Evolutionary conservation across 2,797 vertebrate species (phyloP).

Genomic region (Adelosebastes latens): DNA sequence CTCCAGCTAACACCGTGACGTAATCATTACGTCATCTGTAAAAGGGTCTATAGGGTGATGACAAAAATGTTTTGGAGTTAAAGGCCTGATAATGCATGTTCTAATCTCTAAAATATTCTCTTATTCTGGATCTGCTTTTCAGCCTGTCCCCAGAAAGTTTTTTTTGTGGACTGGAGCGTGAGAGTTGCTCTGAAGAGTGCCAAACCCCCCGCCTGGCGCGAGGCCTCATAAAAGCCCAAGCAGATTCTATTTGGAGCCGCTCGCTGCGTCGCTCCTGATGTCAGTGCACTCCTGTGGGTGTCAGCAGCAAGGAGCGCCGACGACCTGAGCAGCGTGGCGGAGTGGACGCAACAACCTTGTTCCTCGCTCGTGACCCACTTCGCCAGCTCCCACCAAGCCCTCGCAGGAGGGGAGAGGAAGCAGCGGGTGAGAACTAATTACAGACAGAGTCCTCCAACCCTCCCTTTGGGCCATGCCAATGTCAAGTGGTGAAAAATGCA

Average conservation of each 20-base stretch:
- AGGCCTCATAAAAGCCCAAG: conserved; percentile 38
- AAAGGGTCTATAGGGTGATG: neutral
- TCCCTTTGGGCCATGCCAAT: conserved; percentile 26
- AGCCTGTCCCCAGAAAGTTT: conserved; percentile 10
- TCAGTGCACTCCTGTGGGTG: conserved; percentile 13
- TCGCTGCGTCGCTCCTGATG: neutral
- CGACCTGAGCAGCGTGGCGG: conserved; percentile 1
- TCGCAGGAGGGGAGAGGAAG: conserved; percentile 16
- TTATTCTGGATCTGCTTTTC: neutral
- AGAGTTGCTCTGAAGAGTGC: conserved; percentile 36
- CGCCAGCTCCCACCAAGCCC: conserved; percentile 24
- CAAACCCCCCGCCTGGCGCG: neutral
- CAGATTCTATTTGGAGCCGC: conserved; percentile 15
- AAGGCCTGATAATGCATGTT: neutral
- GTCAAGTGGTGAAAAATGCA: conserved; percentile 53
- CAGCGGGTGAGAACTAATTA: conserved; percentile 56
- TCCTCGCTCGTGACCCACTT: conserved; percentile 42
- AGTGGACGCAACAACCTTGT: conserved; percentile 25
- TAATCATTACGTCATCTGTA: too few relatives aligned
- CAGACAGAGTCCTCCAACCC: conserved; percentile 30
- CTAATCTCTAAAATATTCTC: neutral
- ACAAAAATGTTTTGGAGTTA: neutral
- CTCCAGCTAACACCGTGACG: too few relatives aligned
- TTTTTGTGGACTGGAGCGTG: conserved; percentile 20
- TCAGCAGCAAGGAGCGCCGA: neutral